phyloP scores from a whole-genome alignment of 2,113 vertebrate genomes.

The Hucho hucho region DNA sequence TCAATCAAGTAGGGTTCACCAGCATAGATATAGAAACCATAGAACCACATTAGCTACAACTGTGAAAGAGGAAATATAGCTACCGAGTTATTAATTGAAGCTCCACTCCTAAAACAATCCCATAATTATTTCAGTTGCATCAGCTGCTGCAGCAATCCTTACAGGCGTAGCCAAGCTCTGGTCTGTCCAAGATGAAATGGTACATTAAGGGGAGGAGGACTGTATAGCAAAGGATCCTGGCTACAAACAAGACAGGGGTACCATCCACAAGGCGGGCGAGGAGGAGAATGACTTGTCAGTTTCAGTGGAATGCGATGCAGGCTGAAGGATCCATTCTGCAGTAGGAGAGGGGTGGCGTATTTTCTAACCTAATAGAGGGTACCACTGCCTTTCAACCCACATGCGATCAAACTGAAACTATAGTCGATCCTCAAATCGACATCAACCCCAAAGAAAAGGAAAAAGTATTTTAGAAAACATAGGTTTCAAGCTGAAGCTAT shows the following conservation, averaged over 20 bases:
- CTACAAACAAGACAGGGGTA: neutral
- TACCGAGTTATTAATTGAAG: neutral
- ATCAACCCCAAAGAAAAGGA: neutral
- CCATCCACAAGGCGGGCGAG: neutral
- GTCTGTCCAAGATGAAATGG: neutral
- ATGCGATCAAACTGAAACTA: neutral
- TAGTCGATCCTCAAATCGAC: neutral
- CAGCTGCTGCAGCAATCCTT: neutral
- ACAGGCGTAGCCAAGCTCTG: neutral
- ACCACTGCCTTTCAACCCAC: neutral
- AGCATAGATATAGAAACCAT: neutral
- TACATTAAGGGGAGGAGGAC: neutral
- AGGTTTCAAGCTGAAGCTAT: neutral
- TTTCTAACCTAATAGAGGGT: neutral
- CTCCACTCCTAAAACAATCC: neutral
- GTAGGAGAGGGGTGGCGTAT: neutral
- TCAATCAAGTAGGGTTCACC: neutral
- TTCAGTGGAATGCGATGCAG: neutral
- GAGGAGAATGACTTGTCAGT: constrained; percentile 4
- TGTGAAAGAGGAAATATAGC: neutral
- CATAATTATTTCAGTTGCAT: neutral
- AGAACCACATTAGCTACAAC: neutral
- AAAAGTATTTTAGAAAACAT: neutral
- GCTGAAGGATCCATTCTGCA: neutral
- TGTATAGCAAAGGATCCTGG: neutral